Evolutionary conservation across 1,140 invertebrate species (phyloP).

Genomic region (Aphis craccivora): DNA sequence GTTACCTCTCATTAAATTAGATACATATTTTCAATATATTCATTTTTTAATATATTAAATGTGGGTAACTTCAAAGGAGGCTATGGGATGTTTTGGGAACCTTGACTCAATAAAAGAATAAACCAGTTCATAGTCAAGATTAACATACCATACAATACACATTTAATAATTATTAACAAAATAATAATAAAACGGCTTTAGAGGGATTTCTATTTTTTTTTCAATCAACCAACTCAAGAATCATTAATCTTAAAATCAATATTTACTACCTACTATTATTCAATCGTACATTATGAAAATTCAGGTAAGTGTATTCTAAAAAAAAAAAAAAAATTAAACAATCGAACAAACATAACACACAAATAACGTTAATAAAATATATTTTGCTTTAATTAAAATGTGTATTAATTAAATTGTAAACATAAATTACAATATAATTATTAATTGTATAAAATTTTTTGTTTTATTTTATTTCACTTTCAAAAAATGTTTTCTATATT

Average conservation of each 20-base stretch:
- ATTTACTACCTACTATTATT: not conserved
- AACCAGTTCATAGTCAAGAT: not conserved
- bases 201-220: not conserved
- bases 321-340: not conserved
- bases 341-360: not conserved
- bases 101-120: not conserved
- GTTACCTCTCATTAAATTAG: too few relatives aligned
- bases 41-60: not conserved
- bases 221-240: not conserved
- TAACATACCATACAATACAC: not conserved
- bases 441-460: not conserved
- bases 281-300: not conserved
- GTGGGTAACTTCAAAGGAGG: not conserved
- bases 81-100: not conserved
- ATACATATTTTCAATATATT: too few relatives aligned
- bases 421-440: not conserved
- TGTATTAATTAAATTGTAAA: not conserved
- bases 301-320: not conserved
- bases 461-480: not conserved
- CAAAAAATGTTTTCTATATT: not conserved
- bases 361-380: not conserved
- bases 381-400: not conserved
- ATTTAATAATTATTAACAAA: not conserved
- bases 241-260: not conserved
- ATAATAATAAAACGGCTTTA: not conserved